Percentiles rank a stretch among this genome's conserved stretches.
Evolutionary conservation across 2,888 invertebrate species (phyloP).

Genomic region (Lithodes maja): DNA sequence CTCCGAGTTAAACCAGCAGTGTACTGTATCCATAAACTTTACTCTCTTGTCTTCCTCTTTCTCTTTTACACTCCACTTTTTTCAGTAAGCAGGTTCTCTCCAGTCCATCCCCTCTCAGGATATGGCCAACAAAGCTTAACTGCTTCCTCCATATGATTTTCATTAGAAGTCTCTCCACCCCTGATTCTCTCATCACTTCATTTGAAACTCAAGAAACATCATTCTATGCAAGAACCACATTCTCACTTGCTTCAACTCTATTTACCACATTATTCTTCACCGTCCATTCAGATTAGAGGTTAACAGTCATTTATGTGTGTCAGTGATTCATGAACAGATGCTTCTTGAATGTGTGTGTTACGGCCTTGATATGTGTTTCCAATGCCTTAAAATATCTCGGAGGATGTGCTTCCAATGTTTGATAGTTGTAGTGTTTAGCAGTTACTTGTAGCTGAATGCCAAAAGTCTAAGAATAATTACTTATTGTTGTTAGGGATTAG

Average conservation of each 20-base stretch:
- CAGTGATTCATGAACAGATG: too few species aligned
- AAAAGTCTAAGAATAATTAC: too few species aligned
- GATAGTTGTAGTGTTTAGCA: too few species aligned
- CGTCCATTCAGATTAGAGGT: too few species aligned
- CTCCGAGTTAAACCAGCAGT: background rate
- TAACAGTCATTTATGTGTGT: too few species aligned
- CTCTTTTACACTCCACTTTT: background rate
- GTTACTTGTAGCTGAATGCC: too few species aligned
- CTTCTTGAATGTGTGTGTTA: too few species aligned
- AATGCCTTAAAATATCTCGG: too few species aligned
- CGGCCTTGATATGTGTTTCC: too few species aligned
- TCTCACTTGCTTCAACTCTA: background rate
- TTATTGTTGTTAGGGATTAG: too few species aligned
- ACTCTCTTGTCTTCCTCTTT: background rate
- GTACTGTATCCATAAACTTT: background rate
- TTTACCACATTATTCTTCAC: background rate
- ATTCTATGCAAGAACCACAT: background rate
- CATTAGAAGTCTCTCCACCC: background rate
- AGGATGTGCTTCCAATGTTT: too few species aligned
- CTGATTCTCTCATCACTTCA: background rate
- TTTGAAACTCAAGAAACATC: background rate
- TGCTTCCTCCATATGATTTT: background rate
- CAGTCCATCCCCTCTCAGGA: background rate
- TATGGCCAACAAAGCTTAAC: background rate
- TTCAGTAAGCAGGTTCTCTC: background rate